Base-by-base conservation (phyloP, 2,888 invertebrate genomes). In the Steinernema hermaphroditum region DNA sequence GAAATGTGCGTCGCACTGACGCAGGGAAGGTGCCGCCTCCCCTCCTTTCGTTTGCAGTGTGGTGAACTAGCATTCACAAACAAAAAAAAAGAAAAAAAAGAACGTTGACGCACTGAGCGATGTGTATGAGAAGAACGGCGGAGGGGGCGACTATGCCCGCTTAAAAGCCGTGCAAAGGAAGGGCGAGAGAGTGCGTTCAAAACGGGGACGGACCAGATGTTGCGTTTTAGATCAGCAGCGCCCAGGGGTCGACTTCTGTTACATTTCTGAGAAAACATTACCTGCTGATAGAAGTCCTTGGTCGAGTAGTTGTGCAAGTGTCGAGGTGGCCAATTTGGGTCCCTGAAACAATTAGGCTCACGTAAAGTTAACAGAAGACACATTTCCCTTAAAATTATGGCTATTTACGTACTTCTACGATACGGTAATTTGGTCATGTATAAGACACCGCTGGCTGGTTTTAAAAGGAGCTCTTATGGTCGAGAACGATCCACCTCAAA, bases 331-430 rank as follows among this genome's bases (percentile, higher is more conserved):
- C 27, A 54, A 27, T 22, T 54, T 54, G 24, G 54, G 54, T 8
- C 54, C 54, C 54, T 54, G 54, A 54, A 54, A 54, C 9, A 6
- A 49, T n/a, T n/a, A n/a, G n/a, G n/a, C n/a, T n/a, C n/a, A n/a
- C n/a, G n/a, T n/a, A n/a, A n/a, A n/a, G n/a, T n/a, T n/a, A n/a
- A n/a, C n/a, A n/a, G n/a, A n/a, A n/a, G n/a, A n/a, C n/a, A n/a
- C n/a, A n/a, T n/a, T n/a, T n/a, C n/a, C n/a, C n/a, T n/a, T n/a
- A n/a, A n/a, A n/a, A n/a, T n/a, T n/a, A n/a, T n/a, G n/a, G n/a
- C n/a, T n/a, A n/a, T n/a, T n/a, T n/a, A n/a, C n/a, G n/a, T n/a
- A n/a, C n/a, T n/a, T n/a, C n/a, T n/a, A n/a, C n/a, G n/a, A n/a
- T n/a, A n/a, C n/a, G n/a, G n/a, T n/a, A n/a, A n/a, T n/a, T n/a